Evolutionary conservation across 2,113 vertebrate genomes (phyloP).

Genomic region (Gallinago paraguaiae): DNA sequence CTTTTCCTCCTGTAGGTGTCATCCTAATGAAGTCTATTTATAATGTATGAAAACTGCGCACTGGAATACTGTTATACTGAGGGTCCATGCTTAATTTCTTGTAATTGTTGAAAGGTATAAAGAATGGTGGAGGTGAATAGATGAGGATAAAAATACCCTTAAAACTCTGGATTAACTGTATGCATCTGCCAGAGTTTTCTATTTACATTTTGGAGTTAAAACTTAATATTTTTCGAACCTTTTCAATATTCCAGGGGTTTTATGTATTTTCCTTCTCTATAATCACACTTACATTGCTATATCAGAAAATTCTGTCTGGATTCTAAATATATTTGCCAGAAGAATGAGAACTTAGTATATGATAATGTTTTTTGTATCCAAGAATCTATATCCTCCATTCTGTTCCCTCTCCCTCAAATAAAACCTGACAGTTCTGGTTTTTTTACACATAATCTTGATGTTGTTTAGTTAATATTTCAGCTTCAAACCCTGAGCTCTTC

Average conservation of each 20-base stretch:
- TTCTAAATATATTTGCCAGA: not conserved
- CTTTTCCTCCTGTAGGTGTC: not conserved
- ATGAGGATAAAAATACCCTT: not conserved
- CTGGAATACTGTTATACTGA: not conserved
- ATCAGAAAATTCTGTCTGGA: not conserved
- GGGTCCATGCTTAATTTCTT: not conserved
- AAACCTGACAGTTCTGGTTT: not conserved
- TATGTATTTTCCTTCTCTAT: not conserved
- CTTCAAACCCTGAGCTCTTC: not conserved
- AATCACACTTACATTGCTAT: not conserved
- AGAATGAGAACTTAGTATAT: not conserved
- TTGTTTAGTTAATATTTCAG: not conserved
- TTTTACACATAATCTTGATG: not conserved
- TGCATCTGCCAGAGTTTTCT: not conserved
- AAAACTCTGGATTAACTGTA: not conserved
- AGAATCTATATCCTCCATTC: not conserved
- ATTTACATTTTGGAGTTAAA: not conserved
- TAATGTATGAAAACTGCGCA: not conserved
- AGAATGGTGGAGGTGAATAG: not conserved
- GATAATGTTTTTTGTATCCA: not conserved
- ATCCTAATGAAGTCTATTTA: not conserved
- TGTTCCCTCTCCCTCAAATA: not conserved
- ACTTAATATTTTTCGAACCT: not conserved
- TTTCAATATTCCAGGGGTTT: not conserved
- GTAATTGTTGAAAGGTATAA: not conserved